Percentiles rank a stretch among this genome's conserved stretches.
Evolutionary conservation across 2,888 invertebrate genomes (phyloP).

Genomic region (Drosophila mimica): DNA sequence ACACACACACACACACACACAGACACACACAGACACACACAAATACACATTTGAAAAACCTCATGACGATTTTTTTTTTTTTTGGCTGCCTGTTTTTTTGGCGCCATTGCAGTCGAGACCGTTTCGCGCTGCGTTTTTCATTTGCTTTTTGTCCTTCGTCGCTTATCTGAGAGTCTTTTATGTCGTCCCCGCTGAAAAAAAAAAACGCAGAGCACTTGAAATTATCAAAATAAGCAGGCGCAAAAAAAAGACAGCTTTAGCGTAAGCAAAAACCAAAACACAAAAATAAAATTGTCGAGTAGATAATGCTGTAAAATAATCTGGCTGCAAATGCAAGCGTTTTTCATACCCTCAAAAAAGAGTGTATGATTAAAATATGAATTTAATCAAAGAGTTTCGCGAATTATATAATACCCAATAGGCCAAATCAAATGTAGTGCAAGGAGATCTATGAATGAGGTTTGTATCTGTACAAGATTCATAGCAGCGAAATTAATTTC

Average conservation of each 20-base stretch:
- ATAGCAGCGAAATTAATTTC: neutral
- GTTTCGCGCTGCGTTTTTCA: conserved; percentile 37
- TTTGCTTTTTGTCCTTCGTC: conserved; percentile 13
- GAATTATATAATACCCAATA: neutral
- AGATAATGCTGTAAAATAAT: conserved; percentile 77
- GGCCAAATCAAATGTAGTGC: neutral
- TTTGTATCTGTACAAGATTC: neutral
- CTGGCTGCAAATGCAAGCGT: conserved; percentile 44
- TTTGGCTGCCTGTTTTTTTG: conserved; percentile 37
- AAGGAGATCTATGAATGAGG: neutral
- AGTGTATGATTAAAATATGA: neutral
- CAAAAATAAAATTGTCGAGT: conserved; percentile 50
- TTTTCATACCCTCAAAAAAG: conserved; percentile 11
- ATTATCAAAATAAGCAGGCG: conserved; percentile 50
- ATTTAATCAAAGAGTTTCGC: neutral
- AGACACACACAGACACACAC: conserved; percentile 9
- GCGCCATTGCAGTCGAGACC: conserved; percentile 40
- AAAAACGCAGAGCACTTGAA: conserved; percentile 60
- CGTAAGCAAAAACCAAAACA: conserved; percentile 19
- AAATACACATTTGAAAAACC: conserved; percentile 11
- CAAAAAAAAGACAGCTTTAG: conserved; percentile 1
- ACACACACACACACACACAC: conserved; percentile 3
- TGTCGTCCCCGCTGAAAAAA: conserved; percentile 46
- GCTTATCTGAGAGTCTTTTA: conserved; percentile 61
- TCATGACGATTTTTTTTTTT: conserved; percentile 28